Evolutionary conservation across 2,797 vertebrate species (phyloP).

Genomic region (Sebastes diaconus): DNA sequence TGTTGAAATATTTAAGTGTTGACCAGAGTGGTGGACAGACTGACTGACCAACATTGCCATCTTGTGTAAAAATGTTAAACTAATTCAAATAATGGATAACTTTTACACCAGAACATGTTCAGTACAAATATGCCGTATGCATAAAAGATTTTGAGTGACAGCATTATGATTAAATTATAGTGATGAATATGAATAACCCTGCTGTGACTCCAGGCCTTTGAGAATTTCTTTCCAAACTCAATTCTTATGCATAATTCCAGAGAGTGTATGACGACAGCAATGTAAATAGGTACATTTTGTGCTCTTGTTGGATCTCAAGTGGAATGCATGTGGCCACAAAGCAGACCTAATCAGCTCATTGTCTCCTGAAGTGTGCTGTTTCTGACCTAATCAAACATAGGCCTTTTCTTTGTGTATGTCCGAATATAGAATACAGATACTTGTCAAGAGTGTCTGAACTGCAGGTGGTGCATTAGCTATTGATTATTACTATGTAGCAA

Average conservation of each 20-base stretch:
- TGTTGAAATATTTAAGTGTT: background rate
- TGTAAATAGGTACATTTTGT: background rate
- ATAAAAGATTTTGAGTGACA: background rate
- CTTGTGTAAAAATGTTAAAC: background rate
- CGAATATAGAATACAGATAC: background rate
- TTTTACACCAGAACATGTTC: background rate
- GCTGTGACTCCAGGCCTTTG: background rate
- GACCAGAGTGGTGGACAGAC: background rate
- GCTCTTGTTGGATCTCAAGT: constrained; percentile 7
- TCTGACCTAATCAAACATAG: constrained; percentile 22
- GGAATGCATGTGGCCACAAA: constrained; percentile 15
- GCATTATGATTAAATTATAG: background rate
- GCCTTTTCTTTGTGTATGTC: background rate
- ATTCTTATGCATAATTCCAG: background rate
- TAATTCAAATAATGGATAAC: background rate
- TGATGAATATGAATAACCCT: constrained; percentile 6
- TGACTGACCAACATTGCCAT: background rate
- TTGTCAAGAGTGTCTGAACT: background rate
- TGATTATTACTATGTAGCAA: background rate
- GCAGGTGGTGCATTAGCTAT: background rate
- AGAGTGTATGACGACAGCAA: background rate
- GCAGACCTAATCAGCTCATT: constrained; percentile 40
- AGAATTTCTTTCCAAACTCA: background rate
- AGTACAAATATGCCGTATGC: background rate
- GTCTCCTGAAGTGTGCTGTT: constrained; percentile 28